Evolutionary conservation across 2,797 vertebrate species (phyloP).

Genomic region (Cyclopterus lumpus): DNA sequence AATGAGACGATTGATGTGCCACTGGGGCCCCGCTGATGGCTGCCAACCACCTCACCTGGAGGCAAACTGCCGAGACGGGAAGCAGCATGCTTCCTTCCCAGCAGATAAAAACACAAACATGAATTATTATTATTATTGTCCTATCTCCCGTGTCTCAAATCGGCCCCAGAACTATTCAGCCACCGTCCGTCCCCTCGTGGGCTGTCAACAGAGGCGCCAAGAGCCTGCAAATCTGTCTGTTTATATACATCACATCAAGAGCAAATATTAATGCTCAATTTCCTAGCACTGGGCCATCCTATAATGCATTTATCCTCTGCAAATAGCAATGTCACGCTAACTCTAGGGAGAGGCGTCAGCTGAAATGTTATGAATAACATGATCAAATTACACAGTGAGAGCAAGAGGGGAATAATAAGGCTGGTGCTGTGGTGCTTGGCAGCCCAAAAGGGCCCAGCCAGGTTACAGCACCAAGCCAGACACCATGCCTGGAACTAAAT

Average conservation of each 20-base stretch:
- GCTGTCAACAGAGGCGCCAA: slow-evolving; percentile 70
- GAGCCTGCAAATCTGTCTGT: slow-evolving; percentile 75
- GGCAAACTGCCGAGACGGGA: slow-evolving; percentile 55
- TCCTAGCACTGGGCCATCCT: slow-evolving; percentile 79
- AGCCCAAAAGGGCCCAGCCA: slow-evolving; percentile 64
- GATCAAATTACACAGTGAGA: slow-evolving; percentile 81
- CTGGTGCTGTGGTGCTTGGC: slow-evolving; percentile 61
- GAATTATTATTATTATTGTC: slow-evolving; percentile 73
- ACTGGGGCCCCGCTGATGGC: slow-evolving; percentile 68
- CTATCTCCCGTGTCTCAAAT: slow-evolving; percentile 58
- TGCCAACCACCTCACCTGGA: slow-evolving; percentile 60
- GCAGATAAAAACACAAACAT: slow-evolving; percentile 75
- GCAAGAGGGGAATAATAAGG: slow-evolving; percentile 78
- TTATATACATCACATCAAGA: slow-evolving; percentile 82
- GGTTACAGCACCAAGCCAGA: slow-evolving; percentile 68
- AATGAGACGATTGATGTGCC: slow-evolving; percentile 64
- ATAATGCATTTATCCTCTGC: slow-evolving; percentile 84
- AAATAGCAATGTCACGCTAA: slow-evolving; percentile 84
- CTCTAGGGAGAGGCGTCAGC: slow-evolving; percentile 77
- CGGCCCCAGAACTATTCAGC: slow-evolving; percentile 47
- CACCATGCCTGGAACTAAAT: slow-evolving; percentile 76
- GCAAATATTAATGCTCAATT: slow-evolving; percentile 84
- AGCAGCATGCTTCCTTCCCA: slow-evolving; percentile 68
- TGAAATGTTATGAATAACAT: slow-evolving; percentile 83
- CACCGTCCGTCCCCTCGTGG: slow-evolving; percentile 44